phyloP scores from a whole-genome alignment of 2,113 vertebrate genomes.

The Corythaixoides concolor region DNA sequence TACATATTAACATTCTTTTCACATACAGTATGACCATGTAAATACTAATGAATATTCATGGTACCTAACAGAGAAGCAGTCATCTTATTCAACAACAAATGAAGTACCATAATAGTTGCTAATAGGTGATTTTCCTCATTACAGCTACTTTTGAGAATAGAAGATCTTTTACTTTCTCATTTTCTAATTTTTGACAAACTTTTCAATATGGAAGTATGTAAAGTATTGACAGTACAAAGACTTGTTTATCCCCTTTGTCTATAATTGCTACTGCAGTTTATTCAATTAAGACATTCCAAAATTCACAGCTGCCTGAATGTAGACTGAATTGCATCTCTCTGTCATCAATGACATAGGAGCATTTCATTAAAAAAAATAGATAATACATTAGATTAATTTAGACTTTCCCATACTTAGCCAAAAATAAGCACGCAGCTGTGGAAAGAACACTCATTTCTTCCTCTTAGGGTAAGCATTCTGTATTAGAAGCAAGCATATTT shows the following conservation, averaged over 20 bases:
- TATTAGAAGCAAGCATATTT: neutral
- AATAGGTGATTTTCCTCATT: neutral
- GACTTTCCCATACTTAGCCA: neutral
- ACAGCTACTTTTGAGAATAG: neutral
- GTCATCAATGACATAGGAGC: neutral
- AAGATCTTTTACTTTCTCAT: neutral
- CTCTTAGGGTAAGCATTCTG: neutral
- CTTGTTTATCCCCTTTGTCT: neutral
- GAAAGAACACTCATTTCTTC: neutral
- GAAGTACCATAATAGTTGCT: neutral
- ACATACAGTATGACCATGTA: neutral
- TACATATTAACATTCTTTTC: neutral
- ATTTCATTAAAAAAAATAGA: neutral
- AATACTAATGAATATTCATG: neutral
- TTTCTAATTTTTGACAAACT: neutral
- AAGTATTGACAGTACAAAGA: neutral
- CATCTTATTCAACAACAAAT: neutral
- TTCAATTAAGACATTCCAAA: neutral
- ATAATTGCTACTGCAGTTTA: neutral
- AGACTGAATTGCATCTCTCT: neutral
- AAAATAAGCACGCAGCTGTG: neutral
- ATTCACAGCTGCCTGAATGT: neutral
- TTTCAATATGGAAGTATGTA: neutral
- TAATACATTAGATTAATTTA: neutral
- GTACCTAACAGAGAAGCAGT: neutral